Conservation (phyloP, 2,113 vertebrate genomes). For the Crotophaga sulcirostris region DNA sequence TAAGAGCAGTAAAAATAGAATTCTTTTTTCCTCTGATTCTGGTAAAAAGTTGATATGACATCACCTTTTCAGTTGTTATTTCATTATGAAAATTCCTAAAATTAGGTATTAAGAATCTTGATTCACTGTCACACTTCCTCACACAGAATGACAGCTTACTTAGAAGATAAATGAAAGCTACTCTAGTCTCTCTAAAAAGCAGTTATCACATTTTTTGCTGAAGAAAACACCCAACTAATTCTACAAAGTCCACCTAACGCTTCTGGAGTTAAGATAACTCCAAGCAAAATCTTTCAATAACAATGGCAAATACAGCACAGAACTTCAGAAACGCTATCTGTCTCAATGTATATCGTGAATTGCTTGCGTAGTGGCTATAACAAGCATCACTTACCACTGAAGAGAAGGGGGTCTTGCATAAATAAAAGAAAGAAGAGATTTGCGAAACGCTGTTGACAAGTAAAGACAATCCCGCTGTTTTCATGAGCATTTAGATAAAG, state of each 20-base stretch:
- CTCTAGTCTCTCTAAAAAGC: not conserved
- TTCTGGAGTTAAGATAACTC: not conserved
- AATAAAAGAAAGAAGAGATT: not conserved
- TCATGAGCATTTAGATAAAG: not conserved
- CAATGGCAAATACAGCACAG: not conserved
- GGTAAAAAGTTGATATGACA: not conserved
- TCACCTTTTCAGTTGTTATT: constrained; percentile 16
- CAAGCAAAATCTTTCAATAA: not conserved
- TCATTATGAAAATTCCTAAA: not conserved
- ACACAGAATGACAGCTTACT: not conserved
- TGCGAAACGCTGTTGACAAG: not conserved
- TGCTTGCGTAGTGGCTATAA: not conserved
- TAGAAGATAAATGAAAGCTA: not conserved
- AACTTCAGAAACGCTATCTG: not conserved
- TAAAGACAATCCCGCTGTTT: not conserved
- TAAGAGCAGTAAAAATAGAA: not conserved
- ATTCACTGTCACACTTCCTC: not conserved
- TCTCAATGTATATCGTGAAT: not conserved
- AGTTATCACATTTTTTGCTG: not conserved
- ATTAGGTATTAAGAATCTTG: not conserved
- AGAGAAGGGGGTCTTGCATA: not conserved
- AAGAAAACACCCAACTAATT: not conserved
- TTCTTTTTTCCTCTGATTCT: not conserved
- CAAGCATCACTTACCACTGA: not conserved
- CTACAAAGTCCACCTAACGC: not conserved